These are phyloP conservation scores for Venustaconcha ellipsiformis DNA, from an alignment of 1,140 invertebrate species.

Conservation along the genomic window DNA sequence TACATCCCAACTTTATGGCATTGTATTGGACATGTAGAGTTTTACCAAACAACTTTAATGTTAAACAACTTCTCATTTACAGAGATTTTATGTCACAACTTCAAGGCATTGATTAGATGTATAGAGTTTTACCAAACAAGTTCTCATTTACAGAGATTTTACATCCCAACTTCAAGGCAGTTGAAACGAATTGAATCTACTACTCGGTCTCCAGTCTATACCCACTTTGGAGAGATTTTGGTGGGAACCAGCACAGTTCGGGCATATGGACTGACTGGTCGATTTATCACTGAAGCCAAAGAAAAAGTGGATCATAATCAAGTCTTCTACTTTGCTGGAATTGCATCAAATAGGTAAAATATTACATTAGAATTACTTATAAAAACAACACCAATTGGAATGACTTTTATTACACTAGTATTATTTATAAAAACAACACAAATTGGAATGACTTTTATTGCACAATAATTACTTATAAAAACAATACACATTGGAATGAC, in stretches of 20 bases:
- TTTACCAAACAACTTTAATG: no score
- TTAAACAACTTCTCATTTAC: no score
- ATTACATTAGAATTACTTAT: constrained; percentile 41
- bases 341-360: constrained; percentile 58
- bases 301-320: constrained; percentile 69
- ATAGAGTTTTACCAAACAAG: no score
- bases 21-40: no score
- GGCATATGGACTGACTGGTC: constrained; percentile 70
- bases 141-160: constrained; percentile 68
- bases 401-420: no score
- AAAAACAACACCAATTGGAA: no score
- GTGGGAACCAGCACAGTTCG: constrained; percentile 73
- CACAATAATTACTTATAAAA: no score
- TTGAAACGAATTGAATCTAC: constrained; percentile 72
- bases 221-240: constrained; percentile 73
- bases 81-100: no score
- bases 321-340: constrained; percentile 60
- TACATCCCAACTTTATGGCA: no score
- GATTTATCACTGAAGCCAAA: constrained; percentile 72
- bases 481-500: no score
- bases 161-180: constrained; percentile 73
- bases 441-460: constrained; percentile 33
- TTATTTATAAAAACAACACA: no score
- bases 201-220: constrained; percentile 72
- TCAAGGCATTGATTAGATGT: neutral